phyloP scores from a whole-genome alignment of 92 coral and sea anemone species.

The Montipora capitata region DNA sequence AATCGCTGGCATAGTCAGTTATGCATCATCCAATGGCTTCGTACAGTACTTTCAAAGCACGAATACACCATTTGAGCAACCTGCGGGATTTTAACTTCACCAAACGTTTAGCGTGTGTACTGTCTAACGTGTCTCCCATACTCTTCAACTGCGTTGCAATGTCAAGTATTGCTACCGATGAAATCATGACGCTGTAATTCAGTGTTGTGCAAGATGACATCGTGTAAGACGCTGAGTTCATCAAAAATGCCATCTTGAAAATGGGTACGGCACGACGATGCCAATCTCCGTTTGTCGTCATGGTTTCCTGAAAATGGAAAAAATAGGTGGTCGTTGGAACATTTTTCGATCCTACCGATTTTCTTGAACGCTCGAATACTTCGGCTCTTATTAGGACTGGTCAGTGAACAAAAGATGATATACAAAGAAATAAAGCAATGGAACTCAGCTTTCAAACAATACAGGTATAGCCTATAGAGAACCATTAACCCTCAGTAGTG shows the following conservation, averaged over 20 bases:
- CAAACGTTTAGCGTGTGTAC: slow-evolving; percentile 6
- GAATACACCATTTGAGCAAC: slow-evolving; percentile 28
- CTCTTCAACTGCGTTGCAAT: slow-evolving; percentile 16
- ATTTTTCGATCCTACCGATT: no score
- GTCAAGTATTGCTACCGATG: slow-evolving; percentile 1
- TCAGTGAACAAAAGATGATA: no score
- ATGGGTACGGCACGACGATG: background rate
- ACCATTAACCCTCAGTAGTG: no score
- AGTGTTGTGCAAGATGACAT: background rate
- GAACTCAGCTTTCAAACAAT: no score
- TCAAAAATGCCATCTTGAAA: background rate
- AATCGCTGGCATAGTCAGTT: no score
- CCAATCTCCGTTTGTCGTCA: background rate
- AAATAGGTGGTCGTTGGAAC: no score
- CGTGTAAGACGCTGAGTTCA: background rate
- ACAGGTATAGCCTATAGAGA: no score
- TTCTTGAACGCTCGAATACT: no score
- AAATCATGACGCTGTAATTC: background rate
- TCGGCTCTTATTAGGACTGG: no score
- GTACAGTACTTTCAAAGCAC: slow-evolving; percentile 16
- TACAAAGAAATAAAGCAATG: no score
- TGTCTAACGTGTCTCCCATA: slow-evolving; percentile 18
- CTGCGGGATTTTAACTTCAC: background rate
- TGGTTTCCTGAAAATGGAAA: background rate
- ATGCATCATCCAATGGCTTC: background rate